Evolutionary conservation across 1,140 invertebrate genomes (phyloP), one percentile per base, ranked within the genome.

Genomic region (Formica selysi): DNA sequence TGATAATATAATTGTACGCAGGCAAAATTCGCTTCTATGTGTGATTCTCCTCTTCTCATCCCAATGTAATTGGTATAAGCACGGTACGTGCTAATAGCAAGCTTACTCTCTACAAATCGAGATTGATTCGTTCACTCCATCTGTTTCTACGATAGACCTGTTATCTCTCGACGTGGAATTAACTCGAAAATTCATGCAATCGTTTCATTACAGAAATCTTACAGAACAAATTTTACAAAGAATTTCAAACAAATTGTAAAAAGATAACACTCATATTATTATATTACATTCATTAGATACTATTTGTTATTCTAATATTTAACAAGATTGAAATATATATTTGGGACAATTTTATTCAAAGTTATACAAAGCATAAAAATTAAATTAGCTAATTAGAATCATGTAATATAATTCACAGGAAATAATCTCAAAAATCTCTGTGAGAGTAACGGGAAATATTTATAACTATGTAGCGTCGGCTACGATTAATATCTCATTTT

Each of bases 401-500:
- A 19, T 16, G 13, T 19, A 51, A 51, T 19, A 51, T 16, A 54
- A 54, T 80, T 22, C 6, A 36, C 22, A 41, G 6, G n/a, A 16
- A n/a, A 44, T 13, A 61, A 57, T n/a, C 61, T 22, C 2, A 2
- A 73, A 62, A 83, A 83, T 73, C 26, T 73, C 19, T 44, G 73
- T 3, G 54, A 74, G 11, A 70, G 1, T 51, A 61, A n/a, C 54
- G 19, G 36, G 26, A 3, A 13, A 6, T 16, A 6, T 48, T 73
- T 36, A 51, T 51, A 73, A 74, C 29, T 36, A 32, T 19, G 2
- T 29, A 51, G n/a, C 41, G 6, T 32, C 36, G 38, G 26, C 26
- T 44, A 22, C 38, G 29, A 83, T 62, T 61, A 8, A 83, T 73
- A 73, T 73, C 32, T 3, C 13, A 71, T 73, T 81, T 81, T 80